phyloP scores from a whole-genome alignment of 2,797 vertebrate species.

The Catostomus latipinnis region DNA sequence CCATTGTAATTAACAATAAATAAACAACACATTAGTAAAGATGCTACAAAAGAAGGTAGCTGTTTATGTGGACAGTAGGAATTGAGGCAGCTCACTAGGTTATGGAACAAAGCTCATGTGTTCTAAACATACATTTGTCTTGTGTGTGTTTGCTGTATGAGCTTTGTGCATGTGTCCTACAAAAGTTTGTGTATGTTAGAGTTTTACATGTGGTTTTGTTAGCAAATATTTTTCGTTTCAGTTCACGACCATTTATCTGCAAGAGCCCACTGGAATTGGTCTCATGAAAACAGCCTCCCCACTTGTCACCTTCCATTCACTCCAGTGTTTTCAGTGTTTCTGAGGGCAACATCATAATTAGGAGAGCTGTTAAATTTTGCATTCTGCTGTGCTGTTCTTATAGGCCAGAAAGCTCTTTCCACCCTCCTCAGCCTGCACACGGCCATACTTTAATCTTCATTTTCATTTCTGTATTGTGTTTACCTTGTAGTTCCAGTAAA shows the following conservation, averaged over 20 bases:
- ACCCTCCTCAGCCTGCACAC: constrained; percentile 33
- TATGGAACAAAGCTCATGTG: not conserved
- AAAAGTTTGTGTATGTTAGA: not conserved
- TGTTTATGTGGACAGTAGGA: not conserved
- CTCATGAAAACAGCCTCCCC: constrained; percentile 40
- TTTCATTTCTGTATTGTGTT: constrained; percentile 58
- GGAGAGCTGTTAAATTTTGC: constrained; percentile 57
- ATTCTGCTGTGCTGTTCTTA: constrained; percentile 53
- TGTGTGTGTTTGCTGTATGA: not conserved
- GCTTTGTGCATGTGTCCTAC: not conserved
- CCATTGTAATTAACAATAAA: not conserved
- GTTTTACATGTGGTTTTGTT: constrained; percentile 32
- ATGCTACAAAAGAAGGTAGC: not conserved
- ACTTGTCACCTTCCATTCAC: constrained; percentile 61
- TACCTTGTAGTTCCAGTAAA: constrained; percentile 57
- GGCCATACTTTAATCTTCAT: constrained; percentile 50
- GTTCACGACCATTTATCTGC: constrained; percentile 8
- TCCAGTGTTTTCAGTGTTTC: constrained; percentile 25
- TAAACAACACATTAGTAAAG: not conserved
- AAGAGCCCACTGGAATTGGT: constrained; percentile 35
- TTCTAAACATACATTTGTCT: not conserved
- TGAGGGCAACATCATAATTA: constrained; percentile 60
- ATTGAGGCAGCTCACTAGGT: not conserved
- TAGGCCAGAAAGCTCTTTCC: constrained; percentile 18
- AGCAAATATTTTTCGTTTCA: constrained; percentile 19